Evolutionary conservation across 35 echinoderm and acorn worm species (phyloP), one percentile per base, ranked within the genome.

Genomic region (Acanthaster planci): DNA sequence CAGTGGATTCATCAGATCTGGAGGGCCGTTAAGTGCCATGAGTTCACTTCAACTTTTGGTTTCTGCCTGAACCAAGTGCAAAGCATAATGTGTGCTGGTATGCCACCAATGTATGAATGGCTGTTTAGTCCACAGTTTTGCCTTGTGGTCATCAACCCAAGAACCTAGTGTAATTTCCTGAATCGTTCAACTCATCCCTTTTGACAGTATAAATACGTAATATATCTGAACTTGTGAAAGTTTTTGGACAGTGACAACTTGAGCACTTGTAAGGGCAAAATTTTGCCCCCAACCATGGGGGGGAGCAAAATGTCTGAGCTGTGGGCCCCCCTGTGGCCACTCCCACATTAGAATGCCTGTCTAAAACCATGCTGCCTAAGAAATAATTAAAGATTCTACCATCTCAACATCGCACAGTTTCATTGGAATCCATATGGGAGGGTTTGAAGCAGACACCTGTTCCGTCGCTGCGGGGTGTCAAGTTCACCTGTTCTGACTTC

Each of bases 351-450:
- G 34, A 40, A 40, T 18, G 12, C 27, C 14, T 40, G 37, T 9
- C 26, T 7, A 40, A 12, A 78, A 1, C 22, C 34, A 27, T 78
- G 77, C 37, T 19, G 37, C 1, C 5, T 19, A 10, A 19, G 30
- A 38, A 9, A 78, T 40, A 1, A 44, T 8, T 10, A 10, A 40
- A n/a, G n/a, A n/a, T n/a, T n/a, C n/a, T n/a, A n/a, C n/a, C n/a
- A n/a, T n/a, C n/a, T n/a, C n/a, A n/a, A n/a, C n/a, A n/a, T n/a
- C 17, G n/a, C 37, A 53, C 51, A 86, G 84, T 86, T 78, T 21
- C 84, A 32, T 35, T 86, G 37, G 84, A 86, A 55, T 38, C 27
- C 68, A 68, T 86, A 1, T 53, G 75, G 47, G 51, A 76, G n/a
- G 47, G 50, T 0, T 54, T 86, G 34, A 29, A 68, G 47, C 23